Evolutionary conservation across 2,113 vertebrate genomes (phyloP).

Genomic region (Eurypyga helias): DNA sequence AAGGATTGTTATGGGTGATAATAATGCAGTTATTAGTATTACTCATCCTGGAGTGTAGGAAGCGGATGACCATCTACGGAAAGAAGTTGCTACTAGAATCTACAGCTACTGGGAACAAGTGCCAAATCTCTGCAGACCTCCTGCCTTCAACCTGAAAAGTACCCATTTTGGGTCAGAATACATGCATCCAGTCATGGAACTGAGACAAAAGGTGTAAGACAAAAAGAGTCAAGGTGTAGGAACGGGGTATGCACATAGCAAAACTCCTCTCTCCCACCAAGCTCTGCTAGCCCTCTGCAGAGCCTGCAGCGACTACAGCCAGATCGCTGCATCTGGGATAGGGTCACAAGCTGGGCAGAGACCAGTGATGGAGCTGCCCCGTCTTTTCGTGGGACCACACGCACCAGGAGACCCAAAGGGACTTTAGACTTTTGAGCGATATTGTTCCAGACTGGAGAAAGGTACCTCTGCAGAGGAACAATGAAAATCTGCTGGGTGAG

Average conservation of each 20-base stretch:
- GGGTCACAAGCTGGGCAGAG: neutral
- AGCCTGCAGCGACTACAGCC: neutral
- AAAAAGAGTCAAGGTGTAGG: neutral
- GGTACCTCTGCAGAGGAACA: neutral
- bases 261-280: neutral
- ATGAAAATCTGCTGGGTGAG: neutral
- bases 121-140: neutral
- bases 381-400: neutral
- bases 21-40: neutral
- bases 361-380: neutral
- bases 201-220: too few species aligned
- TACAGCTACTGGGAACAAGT: neutral
- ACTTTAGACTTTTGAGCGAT: neutral
- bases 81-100: neutral
- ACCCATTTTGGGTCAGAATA: neutral
- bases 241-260: neutral
- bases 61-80: neutral
- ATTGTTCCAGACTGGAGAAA: neutral
- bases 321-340: neutral
- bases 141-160: neutral
- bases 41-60: neutral
- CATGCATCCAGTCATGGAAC: neutral
- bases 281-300: neutral
- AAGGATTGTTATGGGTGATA: neutral
- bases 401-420: neutral